Base-by-base conservation (phyloP, 2,797 vertebrate species). In the Darevskia mixta region DNA sequence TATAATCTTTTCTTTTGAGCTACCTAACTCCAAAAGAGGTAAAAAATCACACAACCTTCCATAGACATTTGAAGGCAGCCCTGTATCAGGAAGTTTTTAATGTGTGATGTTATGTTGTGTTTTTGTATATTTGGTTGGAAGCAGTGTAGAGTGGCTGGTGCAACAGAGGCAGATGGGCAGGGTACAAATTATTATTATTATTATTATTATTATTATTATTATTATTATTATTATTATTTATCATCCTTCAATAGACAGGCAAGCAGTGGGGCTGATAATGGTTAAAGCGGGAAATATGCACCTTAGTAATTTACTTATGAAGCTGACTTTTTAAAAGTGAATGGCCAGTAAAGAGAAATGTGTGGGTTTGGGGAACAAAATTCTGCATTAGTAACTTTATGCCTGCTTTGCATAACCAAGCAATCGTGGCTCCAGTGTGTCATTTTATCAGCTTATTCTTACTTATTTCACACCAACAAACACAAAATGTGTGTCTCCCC, bases 401-500 rank as follows among this genome's bases (percentile, higher is more conserved):
- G 35, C 71, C 29, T 61, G 4, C 17, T 88, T 91, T 89, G 67
- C 2, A 84, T 75, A 87, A 83, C 86, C 75, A 89, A 92, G 91
- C 55, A n/a, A 89, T 2, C 86, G 25, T 72, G 61, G 29, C 45
- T 85, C 82, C 69, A 66, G 8, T n/a, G 41, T 38, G 81, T 29
- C 27, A 43, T 76, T 93, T 88, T 20, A 79, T 90, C 87, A 67
- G 2, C 73, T 82, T 79, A 38, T 91, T 73, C 93, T 82, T 93
- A 89, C 87, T 92, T 61, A 84, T 77, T 92, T 91, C 29, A 82
- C 90, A 87, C 2, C n/a, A 89, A 86, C 86, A 89, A 91, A 92
- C 86, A 91, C 89, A 89, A 90, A 93, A 91, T 73, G 27, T 89
- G 72, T 88, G 73, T 35, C 88, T 94, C 92, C 87, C 71, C 71